phyloP scores from a whole-genome alignment of 2,113 vertebrate genomes.

The Spea bombifrons region DNA sequence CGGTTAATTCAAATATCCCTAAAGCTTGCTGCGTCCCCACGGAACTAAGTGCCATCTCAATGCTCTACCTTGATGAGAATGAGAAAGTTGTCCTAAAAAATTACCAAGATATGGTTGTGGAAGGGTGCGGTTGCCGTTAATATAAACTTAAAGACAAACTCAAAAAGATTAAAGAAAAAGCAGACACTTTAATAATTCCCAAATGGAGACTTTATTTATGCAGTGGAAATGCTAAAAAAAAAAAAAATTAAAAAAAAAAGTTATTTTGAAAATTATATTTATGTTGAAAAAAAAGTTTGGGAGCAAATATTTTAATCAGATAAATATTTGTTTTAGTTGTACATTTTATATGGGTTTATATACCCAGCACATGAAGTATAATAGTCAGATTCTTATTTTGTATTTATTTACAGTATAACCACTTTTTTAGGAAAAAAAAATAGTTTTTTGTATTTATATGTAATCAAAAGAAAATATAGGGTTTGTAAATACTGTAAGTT shows the following conservation, averaged over 20 bases:
- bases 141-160: slow-evolving; percentile 56
- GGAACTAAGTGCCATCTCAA: slow-evolving; percentile 95
- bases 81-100: slow-evolving; percentile 99
- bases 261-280: slow-evolving; percentile 99
- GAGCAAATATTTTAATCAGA: slow-evolving; percentile 99
- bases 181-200: slow-evolving; percentile 91
- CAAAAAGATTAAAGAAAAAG: slow-evolving; percentile 54
- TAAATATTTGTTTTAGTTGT: slow-evolving; percentile 98
- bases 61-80: slow-evolving; percentile 97
- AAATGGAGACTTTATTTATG: slow-evolving; percentile 99
- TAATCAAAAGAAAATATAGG: slow-evolving; percentile 88
- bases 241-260: slow-evolving; percentile 73
- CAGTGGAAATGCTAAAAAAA: slow-evolving; percentile 73
- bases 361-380: slow-evolving; percentile 99
- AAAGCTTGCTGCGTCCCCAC: slow-evolving; percentile 96
- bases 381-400: slow-evolving; percentile 99
- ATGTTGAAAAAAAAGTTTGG: slow-evolving; percentile 93
- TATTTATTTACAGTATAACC: slow-evolving; percentile 99
- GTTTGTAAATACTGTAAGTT: slow-evolving; percentile 78
- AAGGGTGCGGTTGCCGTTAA: slow-evolving; percentile 95
- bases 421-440: slow-evolving; percentile 89
- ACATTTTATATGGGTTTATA: slow-evolving; percentile 98
- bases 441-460: slow-evolving; percentile 99
- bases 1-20: slow-evolving; percentile 97
- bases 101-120: slow-evolving; percentile 99